Conservation (phyloP, 2,888 invertebrate species). For the Volucella inflata region DNA sequence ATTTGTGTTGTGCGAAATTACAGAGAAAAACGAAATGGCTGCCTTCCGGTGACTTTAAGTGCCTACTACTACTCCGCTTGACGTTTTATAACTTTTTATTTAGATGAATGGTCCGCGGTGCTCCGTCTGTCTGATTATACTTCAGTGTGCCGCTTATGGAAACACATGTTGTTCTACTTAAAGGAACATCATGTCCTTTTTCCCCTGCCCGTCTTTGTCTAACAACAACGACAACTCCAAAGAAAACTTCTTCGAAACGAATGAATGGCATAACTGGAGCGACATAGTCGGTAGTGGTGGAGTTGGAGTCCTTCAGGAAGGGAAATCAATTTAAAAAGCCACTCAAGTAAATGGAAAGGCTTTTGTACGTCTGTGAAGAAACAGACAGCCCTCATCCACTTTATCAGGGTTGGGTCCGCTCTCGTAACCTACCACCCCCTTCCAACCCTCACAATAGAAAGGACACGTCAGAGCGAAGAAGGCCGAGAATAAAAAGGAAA, state of each 20-base stretch:
- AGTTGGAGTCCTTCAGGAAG: conserved; percentile 4
- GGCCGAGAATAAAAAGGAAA: not conserved
- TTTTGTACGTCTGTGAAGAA: conserved; percentile 27
- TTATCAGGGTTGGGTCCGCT: conserved; percentile 13
- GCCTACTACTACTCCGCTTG: conserved; percentile 40
- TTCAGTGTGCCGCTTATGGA: conserved; percentile 1
- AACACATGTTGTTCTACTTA: conserved; percentile 62
- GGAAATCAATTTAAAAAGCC: conserved; percentile 68
- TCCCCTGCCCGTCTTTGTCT: not conserved
- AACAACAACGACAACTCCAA: not conserved
- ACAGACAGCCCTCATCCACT: not conserved
- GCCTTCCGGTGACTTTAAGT: conserved; percentile 69
- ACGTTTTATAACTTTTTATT: conserved; percentile 72
- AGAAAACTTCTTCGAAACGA: conserved; percentile 32
- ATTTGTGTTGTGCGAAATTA: conserved; percentile 60
- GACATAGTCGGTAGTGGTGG: conserved; percentile 6
- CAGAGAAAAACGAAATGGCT: conserved; percentile 55
- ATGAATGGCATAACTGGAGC: conserved; percentile 22
- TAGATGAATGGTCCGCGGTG: conserved; percentile 59
- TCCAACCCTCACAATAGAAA: no score
- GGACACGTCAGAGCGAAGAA: not conserved
- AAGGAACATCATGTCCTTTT: conserved; percentile 31
- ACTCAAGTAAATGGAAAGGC: conserved; percentile 69
- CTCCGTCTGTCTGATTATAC: conserved; percentile 15
- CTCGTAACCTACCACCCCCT: not conserved